A percentile compares a stretch with the other conserved stretches of the same genome.
These are phyloP conservation scores for Catamblyrhynchus diadema DNA, from an alignment of 2,797 vertebrate genomes.

Conservation along the genomic window DNA sequence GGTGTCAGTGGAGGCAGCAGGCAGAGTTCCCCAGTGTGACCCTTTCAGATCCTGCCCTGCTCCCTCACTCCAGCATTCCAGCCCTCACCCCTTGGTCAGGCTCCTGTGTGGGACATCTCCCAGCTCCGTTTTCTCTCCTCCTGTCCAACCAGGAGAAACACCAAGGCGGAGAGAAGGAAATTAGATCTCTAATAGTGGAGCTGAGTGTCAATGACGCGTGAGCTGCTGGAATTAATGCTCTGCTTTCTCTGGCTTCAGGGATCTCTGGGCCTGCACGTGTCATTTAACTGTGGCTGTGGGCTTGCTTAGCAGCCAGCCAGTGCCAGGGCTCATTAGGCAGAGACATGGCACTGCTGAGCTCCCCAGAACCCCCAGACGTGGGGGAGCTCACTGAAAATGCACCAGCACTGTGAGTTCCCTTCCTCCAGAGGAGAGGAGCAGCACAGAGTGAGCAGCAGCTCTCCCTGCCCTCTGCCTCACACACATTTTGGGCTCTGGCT, in stretches of 20 bases:
- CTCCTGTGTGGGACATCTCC: background rate
- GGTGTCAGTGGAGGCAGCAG: background rate
- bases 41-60: background rate
- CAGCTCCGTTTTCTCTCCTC: background rate
- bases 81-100: background rate
- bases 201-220: background rate
- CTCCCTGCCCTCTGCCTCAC: background rate
- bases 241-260: background rate
- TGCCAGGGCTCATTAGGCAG: slow-evolving; percentile 51
- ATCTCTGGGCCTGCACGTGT: background rate
- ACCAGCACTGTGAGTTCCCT: background rate
- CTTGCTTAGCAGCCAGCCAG: background rate
- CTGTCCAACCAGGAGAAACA: background rate
- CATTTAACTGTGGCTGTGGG: slow-evolving; percentile 3
- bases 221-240: slow-evolving; percentile 64
- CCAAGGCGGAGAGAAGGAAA: background rate
- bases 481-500: background rate
- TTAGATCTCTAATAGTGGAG: slow-evolving; percentile 5
- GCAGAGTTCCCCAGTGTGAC: background rate
- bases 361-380: background rate
- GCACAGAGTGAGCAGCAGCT: background rate
- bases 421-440: background rate
- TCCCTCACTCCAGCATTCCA: background rate
- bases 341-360: background rate
- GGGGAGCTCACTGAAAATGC: background rate